phyloP scores from a whole-genome alignment of 2,888 invertebrate species.

The Drosophila bunnanda region DNA sequence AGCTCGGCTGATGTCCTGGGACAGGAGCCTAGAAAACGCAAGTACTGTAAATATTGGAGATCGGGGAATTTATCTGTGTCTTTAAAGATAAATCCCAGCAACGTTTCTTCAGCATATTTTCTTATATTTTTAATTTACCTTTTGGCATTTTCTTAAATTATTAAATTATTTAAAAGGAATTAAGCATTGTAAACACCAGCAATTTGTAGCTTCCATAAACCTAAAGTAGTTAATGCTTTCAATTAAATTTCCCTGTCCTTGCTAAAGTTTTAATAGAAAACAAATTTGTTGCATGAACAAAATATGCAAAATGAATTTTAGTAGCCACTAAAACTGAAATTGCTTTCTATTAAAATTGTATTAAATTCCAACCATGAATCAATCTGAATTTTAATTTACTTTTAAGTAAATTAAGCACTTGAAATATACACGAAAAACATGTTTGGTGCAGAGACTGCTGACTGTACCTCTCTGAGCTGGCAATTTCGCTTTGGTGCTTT shows the following conservation, averaged over 20 bases:
- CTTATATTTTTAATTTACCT: neutral
- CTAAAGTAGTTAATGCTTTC: neutral
- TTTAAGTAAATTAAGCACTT: neutral
- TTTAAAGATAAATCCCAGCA: neutral
- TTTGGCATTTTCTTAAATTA: fast-evolving
- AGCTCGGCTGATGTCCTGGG: constrained; percentile 61
- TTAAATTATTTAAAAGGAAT: too few relatives aligned
- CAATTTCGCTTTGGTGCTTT: constrained; percentile 71
- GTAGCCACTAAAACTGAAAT: neutral
- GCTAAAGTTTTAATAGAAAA: constrained; percentile 8
- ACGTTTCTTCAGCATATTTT: too few relatives aligned
- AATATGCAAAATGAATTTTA: neutral
- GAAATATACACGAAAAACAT: neutral
- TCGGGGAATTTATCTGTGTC: neutral
- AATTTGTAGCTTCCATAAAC: neutral
- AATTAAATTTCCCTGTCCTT: neutral
- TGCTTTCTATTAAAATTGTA: neutral
- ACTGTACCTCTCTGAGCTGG: constrained; percentile 41
- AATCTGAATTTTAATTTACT: neutral
- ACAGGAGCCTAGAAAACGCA: constrained; percentile 15
- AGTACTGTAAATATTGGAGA: constrained; percentile 12
- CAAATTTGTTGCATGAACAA: neutral
- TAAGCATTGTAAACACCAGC: too few relatives aligned
- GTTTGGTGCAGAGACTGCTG: neutral
- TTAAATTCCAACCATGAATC: neutral